Evolutionary conservation across 2,113 vertebrate species (phyloP), one percentile per base, ranked within the genome.

Genomic region (Nipponia nippon): DNA sequence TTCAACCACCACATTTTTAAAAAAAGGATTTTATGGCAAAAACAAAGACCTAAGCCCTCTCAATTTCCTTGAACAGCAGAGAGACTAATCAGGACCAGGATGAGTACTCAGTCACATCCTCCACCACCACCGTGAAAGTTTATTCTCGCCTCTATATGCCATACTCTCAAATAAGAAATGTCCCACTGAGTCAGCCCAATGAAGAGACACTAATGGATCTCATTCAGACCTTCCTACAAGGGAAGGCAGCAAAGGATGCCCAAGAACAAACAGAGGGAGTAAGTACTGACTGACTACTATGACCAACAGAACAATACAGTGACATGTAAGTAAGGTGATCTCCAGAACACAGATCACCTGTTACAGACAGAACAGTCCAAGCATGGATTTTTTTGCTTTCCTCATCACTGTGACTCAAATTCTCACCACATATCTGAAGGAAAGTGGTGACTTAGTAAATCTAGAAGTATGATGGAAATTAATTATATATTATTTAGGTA

Each of bases 151-250:
- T 79, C 59, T 65, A 12, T 3, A 18, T 7, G 19, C 34, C 34
- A n/a, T 3, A 16, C 30, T 52, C 4, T 4, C 36, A 66, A 19
- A 3, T 1, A 34, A 36, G 32, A 56, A 27, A 25, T 0, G 1
- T 29, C 32, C 63, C 46, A 25, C 19, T 6, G 56, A 19, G 7
- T 16, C 36, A 84, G 40, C 53, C 16, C 61, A 38, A 3, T 2
- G 14, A 61, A 50, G 29, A 73, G 9, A 61, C 7, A 30, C 8
- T 12, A 27, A 36, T 0, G 8, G 69, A 52, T 46, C 52, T 30
- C 42, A 46, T 5, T 46, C 30, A 56, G 22, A 62, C 14, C 38
- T 53, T 46, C 47, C 21, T 4, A 15, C 13, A 79, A 34, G n/a
- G 12, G 36, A 71, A 46, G 38, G 15, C n/a, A 63, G 25, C 25